Evolutionary conservation across 2,797 vertebrate species (phyloP), one percentile per base, ranked within the genome.

Genomic region (Cyclopterus lumpus): DNA sequence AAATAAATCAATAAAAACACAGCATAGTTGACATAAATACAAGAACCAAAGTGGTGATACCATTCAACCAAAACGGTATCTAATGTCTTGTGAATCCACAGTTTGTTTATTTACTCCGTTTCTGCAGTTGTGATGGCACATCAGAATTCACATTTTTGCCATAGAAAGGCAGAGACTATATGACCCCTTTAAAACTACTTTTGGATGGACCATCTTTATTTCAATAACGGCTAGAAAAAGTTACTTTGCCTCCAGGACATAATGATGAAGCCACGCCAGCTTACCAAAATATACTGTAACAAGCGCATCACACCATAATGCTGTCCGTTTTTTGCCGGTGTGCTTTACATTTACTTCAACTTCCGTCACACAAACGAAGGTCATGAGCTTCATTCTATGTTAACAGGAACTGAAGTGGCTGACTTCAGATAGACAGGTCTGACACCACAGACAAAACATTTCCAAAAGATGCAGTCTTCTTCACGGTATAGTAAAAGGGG

Each of bases 371-470:
- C 8, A 3, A 26, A 63, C 9, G 6, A 0, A 57, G 24, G 30
- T 24, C 8, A 64, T 32, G 24, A 53, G 44, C 42, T 36, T 59
- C n/a, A 51, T 42, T 75, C 14, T 49, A 9, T 22, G 15, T 54
- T n/a, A 40, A 18, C 8, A n/a, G 11, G 7, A 60, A 71, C 6
- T 20, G 8, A 72, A 72, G 55, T 67, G 48, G 12, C 40, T 58
- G 22, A 48, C 59, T 69, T 81, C 73, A 81, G 28, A 72, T 7
- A 28, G 71, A 79, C 60, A 64, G 8, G 18, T 30, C 30, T 24
- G 67, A 76, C 67, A 72, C 24, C 20, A 15, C 44, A 63, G n/a
- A 53, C 30, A 59, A 49, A 60, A 66, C 38, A 62, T n/a, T 36
- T 60, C 22, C 48, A 64, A 59, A 63, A 62, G 4, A 34, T 3